Base-by-base conservation (phyloP, 23 tunicate genomes). In the Ciona savignyi region DNA sequence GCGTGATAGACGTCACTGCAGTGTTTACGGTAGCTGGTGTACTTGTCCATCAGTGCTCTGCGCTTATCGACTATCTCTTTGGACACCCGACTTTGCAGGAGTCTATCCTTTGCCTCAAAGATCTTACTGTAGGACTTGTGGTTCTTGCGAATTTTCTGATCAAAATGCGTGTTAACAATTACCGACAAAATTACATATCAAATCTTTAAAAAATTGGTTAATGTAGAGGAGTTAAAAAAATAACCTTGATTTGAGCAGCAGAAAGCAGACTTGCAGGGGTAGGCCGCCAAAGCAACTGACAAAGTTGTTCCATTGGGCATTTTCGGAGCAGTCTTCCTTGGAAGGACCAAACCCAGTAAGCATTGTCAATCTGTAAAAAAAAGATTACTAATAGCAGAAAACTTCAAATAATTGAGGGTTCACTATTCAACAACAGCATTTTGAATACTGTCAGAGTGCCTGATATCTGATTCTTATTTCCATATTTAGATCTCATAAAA, bases 261-360 rank as follows among this genome's bases (percentile, higher is more conserved):
- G 78, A 3, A 22, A 95, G 88, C 63, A 93, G 68, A 0, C 96
- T 64, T 0, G 92, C 85, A 26, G 95, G 95, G 25, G 88, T 81
- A 2, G 99, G 99, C 29, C 99, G 72, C 99, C 99, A 95, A 4
- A 88, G 83, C 63, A 88, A 32, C 63, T 95, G 99, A 73, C 87
- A 90, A 51, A 88, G 33, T 48, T 72, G 81, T 21, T 88, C 90
- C 63, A 73, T 42, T 20, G 79, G 77, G 29, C 61, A 65, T 67
- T 95, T 95, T 23, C 95, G 80, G 30, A 95, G 72, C 27, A 85
- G 80, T 1, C 99, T 74, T 20, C 99, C 99, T 76, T 88, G 99
- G 88, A 95, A 95, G 3, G 99, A 95, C 99, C 99, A 95, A 19
- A 95, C 84, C 85, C 87, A 85, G 78, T 81, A 95, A 21, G 86